Conservation (phyloP, 2,888 invertebrate species). For the Agriopis aurantiaria region DNA sequence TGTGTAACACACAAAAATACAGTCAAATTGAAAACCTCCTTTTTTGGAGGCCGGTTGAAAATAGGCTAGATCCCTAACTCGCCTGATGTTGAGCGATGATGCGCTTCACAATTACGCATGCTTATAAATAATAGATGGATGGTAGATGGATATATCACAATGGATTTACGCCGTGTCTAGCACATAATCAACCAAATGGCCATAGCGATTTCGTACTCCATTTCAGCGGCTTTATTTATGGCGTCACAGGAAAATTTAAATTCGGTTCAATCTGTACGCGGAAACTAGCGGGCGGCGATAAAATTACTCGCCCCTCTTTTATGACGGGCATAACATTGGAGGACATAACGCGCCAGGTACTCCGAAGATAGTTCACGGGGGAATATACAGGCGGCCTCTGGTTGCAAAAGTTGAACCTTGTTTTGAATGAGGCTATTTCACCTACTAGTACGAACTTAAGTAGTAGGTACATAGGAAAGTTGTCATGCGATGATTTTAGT, state of each 20-base stretch:
- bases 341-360: slow-evolving; percentile 44
- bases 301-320: slow-evolving; percentile 50
- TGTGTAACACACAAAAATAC: no score
- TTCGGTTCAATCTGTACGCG: slow-evolving; percentile 46
- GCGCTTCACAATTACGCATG: background rate
- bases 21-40: no score
- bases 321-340: slow-evolving; percentile 38
- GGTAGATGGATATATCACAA: background rate
- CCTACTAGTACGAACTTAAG: background rate
- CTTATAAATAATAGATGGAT: background rate
- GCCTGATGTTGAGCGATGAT: background rate
- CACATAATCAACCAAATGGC: background rate
- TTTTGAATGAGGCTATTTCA: slow-evolving; percentile 44
- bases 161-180: background rate
- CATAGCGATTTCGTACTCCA: slow-evolving; percentile 33
- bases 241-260: slow-evolving; percentile 45
- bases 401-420: slow-evolving; percentile 38
- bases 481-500: no score
- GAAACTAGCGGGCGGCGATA: slow-evolving; percentile 45
- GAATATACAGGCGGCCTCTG: slow-evolving; percentile 40
- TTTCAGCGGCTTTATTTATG: slow-evolving; percentile 41
- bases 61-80: no score
- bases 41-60: no score
- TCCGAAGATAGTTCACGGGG: slow-evolving; percentile 38
- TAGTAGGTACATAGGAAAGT: background rate